Base-by-base conservation (phyloP, 1,140 invertebrate species). In the Pseudomyrmex cubaensis region DNA sequence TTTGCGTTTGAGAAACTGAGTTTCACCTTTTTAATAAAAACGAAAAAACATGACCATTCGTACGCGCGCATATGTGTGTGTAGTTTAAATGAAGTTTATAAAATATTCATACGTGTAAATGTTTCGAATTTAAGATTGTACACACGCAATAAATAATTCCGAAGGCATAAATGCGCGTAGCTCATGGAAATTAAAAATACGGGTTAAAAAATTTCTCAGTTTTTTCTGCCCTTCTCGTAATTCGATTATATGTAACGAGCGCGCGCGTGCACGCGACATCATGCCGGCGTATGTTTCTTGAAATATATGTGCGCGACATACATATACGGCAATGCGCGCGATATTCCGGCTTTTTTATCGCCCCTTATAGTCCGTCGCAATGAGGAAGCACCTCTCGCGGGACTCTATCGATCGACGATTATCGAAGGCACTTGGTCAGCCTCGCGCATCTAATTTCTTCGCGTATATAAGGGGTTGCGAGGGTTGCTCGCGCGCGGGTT, bases 301-400 rank as follows among this genome's bases (percentile, higher is more conserved):
- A 78, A 76, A 64, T 63, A 84, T 90, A 91, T 90, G 90, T 35
- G 35, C 35, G 35, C 35, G 35, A 35, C 0, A 35, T 35, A 35
- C 5, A 87, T 82, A 85, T 62, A 85, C 85, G 84, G 85, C 85
- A 90, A 89, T 89, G 87, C 91, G 90, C 86, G 89, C 90, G 82
- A 75, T 85, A 84, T 48, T 48, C 13, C 48, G 12, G 61, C 62
- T 22, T 44, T 59, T 82, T 85, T 74, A 76, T 85, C 76, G 44
- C 35, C 67, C 52, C 22, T 35, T 35, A 7, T 7, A 61, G 54
- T 61, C 75, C 69, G 44, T 73, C 59, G 46, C 50, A 10, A 44
- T 15, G 48, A 67, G 57, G 17, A 82, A 76, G 70, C 70, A 75
- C 70, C 69, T 78, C 85, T 54, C 85, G 50, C 52, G 52, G 84